A percentile compares a stretch with the other conserved stretches of the same genome.
These are phyloP conservation scores for Alviniconcha strummeri DNA, from an alignment of 2,888 invertebrate species.

Conservation along the genomic window DNA sequence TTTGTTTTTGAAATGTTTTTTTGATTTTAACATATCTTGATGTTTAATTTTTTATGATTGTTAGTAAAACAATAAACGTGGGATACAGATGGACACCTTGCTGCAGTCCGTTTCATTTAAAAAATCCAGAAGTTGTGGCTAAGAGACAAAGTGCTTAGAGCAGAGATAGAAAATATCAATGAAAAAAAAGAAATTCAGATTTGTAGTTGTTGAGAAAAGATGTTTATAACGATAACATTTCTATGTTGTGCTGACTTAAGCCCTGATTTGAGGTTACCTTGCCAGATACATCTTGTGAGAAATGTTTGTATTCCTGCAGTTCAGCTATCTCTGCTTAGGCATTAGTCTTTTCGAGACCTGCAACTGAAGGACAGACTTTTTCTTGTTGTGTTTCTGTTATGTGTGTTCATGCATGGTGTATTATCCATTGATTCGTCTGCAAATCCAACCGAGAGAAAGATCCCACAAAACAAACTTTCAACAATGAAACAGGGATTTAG, in stretches of 20 bases:
- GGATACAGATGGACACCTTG: too few species aligned
- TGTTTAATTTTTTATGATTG: too few species aligned
- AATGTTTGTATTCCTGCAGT: background rate
- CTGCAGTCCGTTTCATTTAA: background rate
- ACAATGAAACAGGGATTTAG: too few species aligned
- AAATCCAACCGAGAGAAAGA: background rate
- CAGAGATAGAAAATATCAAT: conserved; percentile 3
- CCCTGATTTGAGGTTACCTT: conserved; percentile 1
- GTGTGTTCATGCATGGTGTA: background rate
- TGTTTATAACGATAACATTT: background rate
- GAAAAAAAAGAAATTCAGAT: background rate
- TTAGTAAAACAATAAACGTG: too few species aligned
- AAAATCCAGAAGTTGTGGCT: background rate
- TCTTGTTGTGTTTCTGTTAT: background rate
- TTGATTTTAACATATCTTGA: too few species aligned
- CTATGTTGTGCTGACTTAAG: background rate
- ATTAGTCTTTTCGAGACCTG: conserved; percentile 17
- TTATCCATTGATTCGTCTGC: too few species aligned
- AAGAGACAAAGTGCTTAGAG: conserved; percentile 9
- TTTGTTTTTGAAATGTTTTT: too few species aligned
- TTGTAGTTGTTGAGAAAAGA: too few species aligned
- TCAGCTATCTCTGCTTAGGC: conserved; percentile 21
- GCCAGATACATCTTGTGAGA: conserved; percentile 14
- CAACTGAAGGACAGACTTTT: conserved; percentile 1
- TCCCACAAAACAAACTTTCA: background rate